phyloP scores from a whole-genome alignment of 2,888 invertebrate species.

The Herminia tarsipennalis region DNA sequence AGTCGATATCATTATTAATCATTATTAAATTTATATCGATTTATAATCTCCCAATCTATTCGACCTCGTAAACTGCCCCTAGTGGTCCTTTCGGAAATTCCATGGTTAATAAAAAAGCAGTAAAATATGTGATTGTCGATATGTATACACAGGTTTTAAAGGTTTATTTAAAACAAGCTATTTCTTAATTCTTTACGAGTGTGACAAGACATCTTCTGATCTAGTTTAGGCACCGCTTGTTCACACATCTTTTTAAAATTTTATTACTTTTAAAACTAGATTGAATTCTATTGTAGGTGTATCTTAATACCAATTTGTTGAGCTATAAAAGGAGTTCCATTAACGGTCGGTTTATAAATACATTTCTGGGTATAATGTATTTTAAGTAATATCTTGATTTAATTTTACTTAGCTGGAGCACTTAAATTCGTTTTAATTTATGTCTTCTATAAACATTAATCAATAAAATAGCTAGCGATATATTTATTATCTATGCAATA shows the following conservation, averaged over 20 bases:
- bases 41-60: conserved; percentile 74
- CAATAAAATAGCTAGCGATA: conserved; percentile 6
- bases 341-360: neutral
- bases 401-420: neutral
- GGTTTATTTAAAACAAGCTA: conserved; percentile 47
- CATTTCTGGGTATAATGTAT: neutral
- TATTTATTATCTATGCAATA: conserved; percentile 29
- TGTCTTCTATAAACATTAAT: neutral
- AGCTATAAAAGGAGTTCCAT: conserved; percentile 1
- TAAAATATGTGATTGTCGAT: conserved; percentile 70
- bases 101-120: conserved; percentile 62
- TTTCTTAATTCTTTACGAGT: conserved; percentile 46
- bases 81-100: conserved; percentile 59
- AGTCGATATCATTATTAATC: conserved; percentile 78
- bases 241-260: conserved; percentile 36
- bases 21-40: conserved; percentile 80
- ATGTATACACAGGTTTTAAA: conserved; percentile 42
- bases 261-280: conserved; percentile 32
- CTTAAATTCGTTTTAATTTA: neutral
- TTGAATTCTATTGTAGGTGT: conserved; percentile 14
- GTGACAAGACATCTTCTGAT: conserved; percentile 29
- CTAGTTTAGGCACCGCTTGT: conserved; percentile 37
- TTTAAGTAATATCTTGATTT: neutral
- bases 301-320: neutral
- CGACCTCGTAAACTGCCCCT: conserved; percentile 43